Evolutionary conservation across 2,888 invertebrate genomes (phyloP), one percentile per base, ranked within the genome.

Genomic region (Drymonia ruficornis): DNA sequence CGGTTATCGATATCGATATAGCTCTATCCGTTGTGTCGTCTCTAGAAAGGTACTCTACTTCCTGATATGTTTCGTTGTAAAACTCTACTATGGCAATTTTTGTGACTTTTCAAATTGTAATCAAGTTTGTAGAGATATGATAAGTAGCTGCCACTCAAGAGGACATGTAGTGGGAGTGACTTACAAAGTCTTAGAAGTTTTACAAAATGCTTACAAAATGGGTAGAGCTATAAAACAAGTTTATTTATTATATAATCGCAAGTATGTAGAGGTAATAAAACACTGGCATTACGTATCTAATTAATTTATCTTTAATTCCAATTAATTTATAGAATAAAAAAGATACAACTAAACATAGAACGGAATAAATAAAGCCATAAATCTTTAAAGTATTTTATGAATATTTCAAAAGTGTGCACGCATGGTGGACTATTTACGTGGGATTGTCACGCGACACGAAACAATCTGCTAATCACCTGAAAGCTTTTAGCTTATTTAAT

Each of bases 381-480:
- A 74, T 78, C 71, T 72, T 59, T 53, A 56, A 72, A 67, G 68
- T 70, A 74, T 78, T 79, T 76, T 77, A 81, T 81, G 70, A 74
- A 76, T 72, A 65, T 81, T 81, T 76, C 66, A 65, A 70, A 80
- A 78, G 65, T 65, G 62, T 72, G 67, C 84, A 83, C 81, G 84
- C 83, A 81, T 80, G 73, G 36, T 54, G 13, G 42, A 61, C 69
- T 72, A 84, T 81, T 81, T 77, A 86, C 62, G 55, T 12, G 11
- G 13, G 23, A 46, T 55, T 56, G 70, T 80, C 87, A 87, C 85
- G 87, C 80, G 56, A 84, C 45, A 60, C 56, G 44, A 61, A 74
- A 80, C 80, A 83, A 83, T 84, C 80, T 82, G 76, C 81, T 86
- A 85, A 86, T 87, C 77, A 80, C 72, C 65, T 58, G 70, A 78